Conservation (phyloP, 2,797 vertebrate species). For the Tamandua tetradactyla region DNA sequence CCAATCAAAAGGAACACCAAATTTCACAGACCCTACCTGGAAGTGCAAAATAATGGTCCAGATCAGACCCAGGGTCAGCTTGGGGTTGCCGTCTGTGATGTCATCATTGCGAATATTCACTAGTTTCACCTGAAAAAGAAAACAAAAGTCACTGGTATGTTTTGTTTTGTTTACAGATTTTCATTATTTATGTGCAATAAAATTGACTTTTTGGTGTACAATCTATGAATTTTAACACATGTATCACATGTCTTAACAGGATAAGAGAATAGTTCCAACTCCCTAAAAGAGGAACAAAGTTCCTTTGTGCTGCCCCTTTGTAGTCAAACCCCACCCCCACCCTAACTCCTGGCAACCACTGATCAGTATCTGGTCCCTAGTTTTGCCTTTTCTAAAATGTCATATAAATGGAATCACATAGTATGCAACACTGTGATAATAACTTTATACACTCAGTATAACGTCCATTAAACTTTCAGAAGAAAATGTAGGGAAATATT, state of each 20-base stretch:
- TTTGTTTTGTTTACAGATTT: conserved; percentile 49
- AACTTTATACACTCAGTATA: not conserved
- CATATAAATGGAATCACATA: not conserved
- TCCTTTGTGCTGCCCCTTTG: not conserved
- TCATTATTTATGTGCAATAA: not conserved
- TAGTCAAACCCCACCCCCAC: not conserved
- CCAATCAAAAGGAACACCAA: not conserved
- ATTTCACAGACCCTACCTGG: conserved; percentile 88
- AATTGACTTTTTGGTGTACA: not conserved
- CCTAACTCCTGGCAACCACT: not conserved
- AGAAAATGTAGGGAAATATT: too few relatives aligned
- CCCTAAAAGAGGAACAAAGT: not conserved
- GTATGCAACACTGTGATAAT: not conserved
- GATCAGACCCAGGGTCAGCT: conserved; percentile 97
- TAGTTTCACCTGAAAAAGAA: conserved; percentile 92
- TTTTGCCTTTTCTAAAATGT: conserved; percentile 2
- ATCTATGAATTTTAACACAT: conserved; percentile 23
- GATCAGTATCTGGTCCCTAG: not conserved
- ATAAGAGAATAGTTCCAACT: not conserved
- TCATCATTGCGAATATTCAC: conserved; percentile 99
- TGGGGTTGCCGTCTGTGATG: conserved; percentile 98
- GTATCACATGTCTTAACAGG: not conserved
- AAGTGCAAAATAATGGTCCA: conserved; percentile 99
- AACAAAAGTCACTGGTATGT: not conserved
- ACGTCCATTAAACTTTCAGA: too few relatives aligned